phyloP scores from a whole-genome alignment of 2,888 invertebrate genomes.

The Drosophila tripunctata region DNA sequence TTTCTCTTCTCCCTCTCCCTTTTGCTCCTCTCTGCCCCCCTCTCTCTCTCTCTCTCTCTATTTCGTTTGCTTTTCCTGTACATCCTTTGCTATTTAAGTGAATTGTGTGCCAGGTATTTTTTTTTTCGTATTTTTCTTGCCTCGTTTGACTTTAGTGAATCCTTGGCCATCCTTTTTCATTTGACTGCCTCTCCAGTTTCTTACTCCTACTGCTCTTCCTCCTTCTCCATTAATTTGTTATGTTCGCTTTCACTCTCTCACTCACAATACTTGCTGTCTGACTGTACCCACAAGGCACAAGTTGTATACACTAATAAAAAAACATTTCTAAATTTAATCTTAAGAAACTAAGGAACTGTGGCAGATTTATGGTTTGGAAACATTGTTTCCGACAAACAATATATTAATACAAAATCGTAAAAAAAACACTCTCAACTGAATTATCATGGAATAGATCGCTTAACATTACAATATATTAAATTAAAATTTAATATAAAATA shows the following conservation, averaged over 20 bases:
- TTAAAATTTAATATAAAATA: no score
- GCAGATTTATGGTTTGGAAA: no score
- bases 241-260: background rate
- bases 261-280: background rate
- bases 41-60: conserved; percentile 5
- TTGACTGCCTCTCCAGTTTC: conserved; percentile 26
- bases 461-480: no score
- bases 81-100: conserved; percentile 14
- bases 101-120: conserved; percentile 25
- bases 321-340: no score
- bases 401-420: no score
- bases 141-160: conserved; percentile 24
- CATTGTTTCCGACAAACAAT: no score
- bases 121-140: conserved; percentile 28
- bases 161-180: conserved; percentile 48
- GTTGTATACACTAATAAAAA: no score
- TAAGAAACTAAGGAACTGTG: no score
- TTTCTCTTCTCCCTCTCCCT: background rate
- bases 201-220: background rate
- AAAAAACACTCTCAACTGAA: no score
- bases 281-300: conserved; percentile 17
- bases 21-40: background rate
- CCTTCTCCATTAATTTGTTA: no score
- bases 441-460: no score
- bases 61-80: background rate